Base-by-base conservation (phyloP, 2,113 vertebrate genomes). In the Seriola rivoliana region DNA sequence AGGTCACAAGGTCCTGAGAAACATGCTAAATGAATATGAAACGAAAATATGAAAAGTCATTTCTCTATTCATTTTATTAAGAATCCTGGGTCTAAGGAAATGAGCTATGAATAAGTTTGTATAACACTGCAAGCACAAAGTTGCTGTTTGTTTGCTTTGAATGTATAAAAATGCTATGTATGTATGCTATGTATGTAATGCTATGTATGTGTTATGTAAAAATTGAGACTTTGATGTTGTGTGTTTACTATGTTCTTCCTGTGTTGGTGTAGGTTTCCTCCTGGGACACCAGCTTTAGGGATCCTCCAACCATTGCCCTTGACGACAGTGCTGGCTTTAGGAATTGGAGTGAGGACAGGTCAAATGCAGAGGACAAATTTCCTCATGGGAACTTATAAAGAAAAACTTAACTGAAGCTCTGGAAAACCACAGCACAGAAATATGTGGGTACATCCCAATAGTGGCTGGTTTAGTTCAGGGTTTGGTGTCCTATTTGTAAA, bases 341-440 rank as follows among this genome's bases (percentile, higher is more conserved):
- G 29, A 52, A 36, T 23, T 59, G 34, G 4, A 12, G 3, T 55
- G 25, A 54, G 52, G 2, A 25, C 4, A 9, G 52, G 42, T 71
- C 68, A 71, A 40, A 66, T n/a, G 23, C 38, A 38, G 52, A 34
- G 42, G 54, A 42, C 32, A 59, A 14, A 78, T 36, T 25, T 38
- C 17, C 29, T 46, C 21, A 57, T 40, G 42, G 29, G 12, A 62
- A 46, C 10, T 13, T 12, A 50, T 13, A 59, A 32, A 69, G 8
- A 29, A 71, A 42, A 16, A 16, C 3, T 42, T 7, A 19, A 57
- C 11, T 19, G 29, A 69, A 58, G 8, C 34, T 19, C n/a, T 52
- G 5, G 8, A 23, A 52, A 3, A 34, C 68, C 32, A 36, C 32
- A 16, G 8, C 67, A 68, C 3, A n/a, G 25, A 50, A 32, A 69